These are phyloP conservation scores for Rhabdomys pumilio DNA, from an alignment of 2,797 vertebrate species.

Conservation along the genomic window DNA sequence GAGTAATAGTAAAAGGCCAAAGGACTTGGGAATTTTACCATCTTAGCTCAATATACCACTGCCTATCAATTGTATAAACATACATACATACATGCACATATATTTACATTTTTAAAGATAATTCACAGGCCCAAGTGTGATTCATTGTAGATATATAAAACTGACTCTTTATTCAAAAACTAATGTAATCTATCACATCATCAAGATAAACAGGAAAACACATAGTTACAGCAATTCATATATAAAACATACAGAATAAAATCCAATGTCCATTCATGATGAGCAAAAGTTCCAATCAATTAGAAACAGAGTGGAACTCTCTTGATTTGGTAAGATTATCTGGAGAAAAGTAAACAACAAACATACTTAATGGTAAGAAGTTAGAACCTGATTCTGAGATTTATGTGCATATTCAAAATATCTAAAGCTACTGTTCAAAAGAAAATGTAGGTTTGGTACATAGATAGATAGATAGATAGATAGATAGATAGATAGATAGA, in stretches of 20 bases:
- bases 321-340: neutral
- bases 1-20: conserved; percentile 26
- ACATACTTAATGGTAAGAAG: neutral
- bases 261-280: neutral
- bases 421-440: neutral
- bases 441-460: neutral
- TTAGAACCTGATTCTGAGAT: conserved; percentile 23
- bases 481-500: too few species aligned
- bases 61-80: neutral
- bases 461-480: too few species aligned
- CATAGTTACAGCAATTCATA: neutral
- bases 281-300: neutral
- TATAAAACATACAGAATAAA: neutral
- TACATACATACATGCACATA: neutral
- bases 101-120: conserved; percentile 34
- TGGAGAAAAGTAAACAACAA: neutral
- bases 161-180: neutral
- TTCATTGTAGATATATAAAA: neutral
- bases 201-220: neutral
- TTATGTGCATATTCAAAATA: neutral
- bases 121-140: neutral
- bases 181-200: neutral
- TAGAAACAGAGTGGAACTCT: neutral
- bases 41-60: neutral
- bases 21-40: neutral